A percentile compares a stretch with the other conserved stretches of the same genome.
phyloP scores from a whole-genome alignment of 1,140 invertebrate genomes.

The Galendromus occidentalis region DNA sequence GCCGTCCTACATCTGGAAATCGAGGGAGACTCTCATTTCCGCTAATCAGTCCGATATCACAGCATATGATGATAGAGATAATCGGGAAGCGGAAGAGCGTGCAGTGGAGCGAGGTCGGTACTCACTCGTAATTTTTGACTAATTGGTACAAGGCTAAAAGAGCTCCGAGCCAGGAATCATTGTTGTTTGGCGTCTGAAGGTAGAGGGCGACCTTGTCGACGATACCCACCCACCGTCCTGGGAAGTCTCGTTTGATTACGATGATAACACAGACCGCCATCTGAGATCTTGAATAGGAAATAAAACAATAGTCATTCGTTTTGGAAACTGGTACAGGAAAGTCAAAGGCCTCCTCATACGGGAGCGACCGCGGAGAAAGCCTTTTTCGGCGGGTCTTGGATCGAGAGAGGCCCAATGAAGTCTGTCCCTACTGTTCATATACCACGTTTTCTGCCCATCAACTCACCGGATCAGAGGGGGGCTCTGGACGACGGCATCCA shows the following conservation, averaged over 20 bases:
- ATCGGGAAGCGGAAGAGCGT: no score
- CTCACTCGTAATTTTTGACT: conserved; percentile 82
- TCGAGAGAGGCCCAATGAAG: no score
- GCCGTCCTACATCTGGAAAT: conserved; percentile 44
- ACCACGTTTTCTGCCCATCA: no score
- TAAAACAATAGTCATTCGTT: background rate
- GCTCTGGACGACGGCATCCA: conserved; percentile 81
- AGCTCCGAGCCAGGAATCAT: conserved; percentile 65
- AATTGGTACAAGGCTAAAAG: conserved; percentile 77
- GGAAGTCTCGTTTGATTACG: conserved; percentile 91
- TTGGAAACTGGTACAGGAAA: background rate
- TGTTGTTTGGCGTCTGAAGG: conserved; percentile 56
- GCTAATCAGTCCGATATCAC: no score
- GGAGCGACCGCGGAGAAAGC: no score
- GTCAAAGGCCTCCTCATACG: no score
- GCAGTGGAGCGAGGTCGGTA: conserved; percentile 14
- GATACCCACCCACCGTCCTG: conserved; percentile 78
- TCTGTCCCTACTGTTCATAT: no score
- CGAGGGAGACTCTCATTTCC: conserved; percentile 14
- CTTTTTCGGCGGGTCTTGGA: no score
- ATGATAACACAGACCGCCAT: conserved; percentile 69
- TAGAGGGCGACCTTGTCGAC: conserved; percentile 78
- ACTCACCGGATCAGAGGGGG: conserved; percentile 59
- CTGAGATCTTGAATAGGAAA: conserved; percentile 46
- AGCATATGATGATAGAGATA: no score